Evolutionary conservation across 2,888 invertebrate species (phyloP).

Genomic region (Drosophila kambysellisi): DNA sequence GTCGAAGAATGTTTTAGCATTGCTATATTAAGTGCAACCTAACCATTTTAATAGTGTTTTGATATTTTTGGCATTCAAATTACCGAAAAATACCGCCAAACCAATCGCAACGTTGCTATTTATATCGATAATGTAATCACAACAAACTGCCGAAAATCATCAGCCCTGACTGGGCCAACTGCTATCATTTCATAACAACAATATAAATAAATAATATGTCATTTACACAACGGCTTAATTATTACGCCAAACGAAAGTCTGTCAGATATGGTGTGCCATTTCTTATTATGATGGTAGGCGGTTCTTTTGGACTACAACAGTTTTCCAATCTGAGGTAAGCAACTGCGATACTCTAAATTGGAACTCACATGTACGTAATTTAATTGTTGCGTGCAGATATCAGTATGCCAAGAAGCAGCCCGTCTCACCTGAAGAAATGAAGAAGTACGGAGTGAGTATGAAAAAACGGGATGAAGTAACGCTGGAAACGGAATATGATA

Average conservation of each 20-base stretch:
- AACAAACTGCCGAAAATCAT: neutral
- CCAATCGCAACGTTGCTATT: neutral
- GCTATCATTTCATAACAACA: conserved; percentile 67
- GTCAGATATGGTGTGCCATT: conserved; percentile 90
- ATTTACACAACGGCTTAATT: conserved; percentile 66
- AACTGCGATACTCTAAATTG: neutral
- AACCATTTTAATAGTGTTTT: neutral
- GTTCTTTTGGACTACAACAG: conserved; percentile 91
- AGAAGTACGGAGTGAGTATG: conserved; percentile 89
- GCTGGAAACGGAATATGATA: conserved; percentile 90
- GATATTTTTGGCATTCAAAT: neutral
- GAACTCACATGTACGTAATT: conserved; percentile 9
- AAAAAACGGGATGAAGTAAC: conserved; percentile 89
- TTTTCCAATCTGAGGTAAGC: conserved; percentile 90
- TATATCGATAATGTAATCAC: conserved; percentile 16
- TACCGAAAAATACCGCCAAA: conserved; percentile 22
- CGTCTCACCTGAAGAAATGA: conserved; percentile 88
- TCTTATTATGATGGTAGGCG: conserved; percentile 90
- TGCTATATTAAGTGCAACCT: conserved; percentile 15
- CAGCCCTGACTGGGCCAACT: conserved; percentile 33
- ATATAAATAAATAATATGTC: conserved; percentile 65
- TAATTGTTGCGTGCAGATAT: conserved; percentile 84
- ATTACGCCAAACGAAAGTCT: conserved; percentile 79
- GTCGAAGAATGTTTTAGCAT: conserved; percentile 15
- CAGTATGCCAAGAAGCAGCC: conserved; percentile 87